phyloP scores from a whole-genome alignment of 2,113 vertebrate genomes.

The Nansenia antarctica region DNA sequence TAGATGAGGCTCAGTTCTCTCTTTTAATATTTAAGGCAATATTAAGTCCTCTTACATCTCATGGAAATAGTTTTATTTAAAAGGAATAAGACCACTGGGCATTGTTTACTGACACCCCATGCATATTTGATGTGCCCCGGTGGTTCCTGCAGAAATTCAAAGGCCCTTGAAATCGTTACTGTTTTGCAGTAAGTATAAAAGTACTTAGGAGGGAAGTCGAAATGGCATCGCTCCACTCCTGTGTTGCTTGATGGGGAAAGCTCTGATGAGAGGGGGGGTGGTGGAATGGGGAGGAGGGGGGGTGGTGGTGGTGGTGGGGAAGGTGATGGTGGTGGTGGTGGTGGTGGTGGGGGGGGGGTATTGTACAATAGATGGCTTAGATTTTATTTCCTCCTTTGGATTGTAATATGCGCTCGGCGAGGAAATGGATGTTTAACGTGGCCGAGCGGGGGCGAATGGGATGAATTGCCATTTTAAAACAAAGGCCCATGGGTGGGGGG shows the following conservation, averaged over 20 bases:
- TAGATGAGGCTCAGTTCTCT: constrained; percentile 83
- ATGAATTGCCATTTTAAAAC: constrained; percentile 77
- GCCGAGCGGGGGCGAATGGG: constrained; percentile 60
- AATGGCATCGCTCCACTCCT: constrained; percentile 66
- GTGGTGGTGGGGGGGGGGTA: constrained; percentile 49
- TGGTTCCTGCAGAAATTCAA: constrained; percentile 76
- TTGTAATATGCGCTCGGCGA: constrained; percentile 73
- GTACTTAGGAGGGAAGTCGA: constrained; percentile 74
- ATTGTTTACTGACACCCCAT: constrained; percentile 84
- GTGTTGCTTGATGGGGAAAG: constrained; percentile 61
- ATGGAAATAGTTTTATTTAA: constrained; percentile 84
- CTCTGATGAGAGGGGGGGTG: constrained; percentile 46
- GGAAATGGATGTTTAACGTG: constrained; percentile 77
- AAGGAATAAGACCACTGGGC: constrained; percentile 83
- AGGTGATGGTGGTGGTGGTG: constrained; percentile 45
- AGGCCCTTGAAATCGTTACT: constrained; percentile 76
- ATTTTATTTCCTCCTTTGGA: constrained; percentile 74
- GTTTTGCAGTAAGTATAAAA: constrained; percentile 78
- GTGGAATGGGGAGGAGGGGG: too few species aligned
- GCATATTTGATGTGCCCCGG: constrained; percentile 79
- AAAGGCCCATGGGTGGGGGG: constrained; percentile 54
- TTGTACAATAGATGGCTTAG: constrained; percentile 63
- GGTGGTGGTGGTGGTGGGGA: constrained; percentile 37
- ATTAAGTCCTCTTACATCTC: constrained; percentile 80
- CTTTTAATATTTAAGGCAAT: constrained; percentile 88